Base-by-base conservation (phyloP, 2,797 vertebrate species). In the Momotus momota region DNA sequence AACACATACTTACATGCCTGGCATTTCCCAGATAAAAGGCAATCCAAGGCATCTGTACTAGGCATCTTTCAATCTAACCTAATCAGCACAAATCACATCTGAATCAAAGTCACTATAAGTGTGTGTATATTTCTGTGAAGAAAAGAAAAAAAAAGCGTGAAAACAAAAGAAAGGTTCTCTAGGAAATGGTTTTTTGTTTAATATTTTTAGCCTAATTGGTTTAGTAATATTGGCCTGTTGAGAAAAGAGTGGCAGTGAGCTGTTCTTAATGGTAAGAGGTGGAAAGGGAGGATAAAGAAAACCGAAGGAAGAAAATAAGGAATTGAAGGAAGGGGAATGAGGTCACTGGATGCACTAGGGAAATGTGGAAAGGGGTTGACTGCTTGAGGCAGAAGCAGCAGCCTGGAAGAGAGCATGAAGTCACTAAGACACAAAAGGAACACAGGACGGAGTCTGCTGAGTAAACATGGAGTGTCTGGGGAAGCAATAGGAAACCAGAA, bases 1-100 rank as follows among this genome's bases (percentile, higher is more conserved):
- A 90, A 52, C 55, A 57, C 66, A 61, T 51, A 31, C 26, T 58
- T 86, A 69, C 51, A 25, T 77, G 78, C 35, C 83, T 88, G 82
- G 60, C 25, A 90, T 94, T 90, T 94, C 78, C 86, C 80, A 92
- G 80, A 71, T 49, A 86, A 72, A 88, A 96, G 51, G 64, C 51
- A 81, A n/a, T 78, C 55, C 66, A 67, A 83, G 29, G 26, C 33
- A 65, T 86, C 48, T 79, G 2, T 80, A 51, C 35, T 41, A 84
- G 77, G 73, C 60, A 80, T 77, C 52, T 60, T 84, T 38, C 51
- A 79, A 52, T 48, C 19, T 93, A 61, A 87, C 78, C 49, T 81
- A 90, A 94, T 81, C 72, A 88, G 22, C 51, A 51, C 31, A 91
- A 88, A 80, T 79, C 43, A 48, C 51, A 73, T 69, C 60, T 92